These are phyloP conservation scores for Psococerastis gibbosa DNA, from an alignment of 2,888 invertebrate genomes.

Conservation along the genomic window DNA sequence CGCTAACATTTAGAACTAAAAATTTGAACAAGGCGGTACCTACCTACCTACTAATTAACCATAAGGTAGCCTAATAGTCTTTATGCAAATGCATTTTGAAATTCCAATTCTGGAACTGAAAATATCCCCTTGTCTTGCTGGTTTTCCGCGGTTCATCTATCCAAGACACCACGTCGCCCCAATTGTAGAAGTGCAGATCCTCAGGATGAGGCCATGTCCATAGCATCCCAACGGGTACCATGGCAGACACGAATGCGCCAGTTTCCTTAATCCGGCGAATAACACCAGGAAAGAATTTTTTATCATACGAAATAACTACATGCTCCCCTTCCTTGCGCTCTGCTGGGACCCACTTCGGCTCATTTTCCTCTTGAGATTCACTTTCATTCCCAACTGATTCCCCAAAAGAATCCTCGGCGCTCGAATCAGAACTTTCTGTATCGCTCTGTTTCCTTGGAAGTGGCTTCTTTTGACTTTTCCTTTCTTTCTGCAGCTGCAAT, in stretches of 20 bases:
- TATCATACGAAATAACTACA: neutral
- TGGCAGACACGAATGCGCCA: neutral
- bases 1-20: too few relatives aligned
- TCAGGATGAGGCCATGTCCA: neutral
- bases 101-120: neutral
- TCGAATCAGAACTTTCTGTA: neutral
- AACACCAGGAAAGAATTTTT: neutral
- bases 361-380: neutral
- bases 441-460: neutral
- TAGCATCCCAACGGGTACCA: neutral
- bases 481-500: neutral
- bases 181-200: neutral
- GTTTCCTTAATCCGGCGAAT: neutral
- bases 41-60: too few relatives aligned
- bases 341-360: neutral
- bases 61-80: too few relatives aligned
- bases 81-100: neutral
- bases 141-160: neutral
- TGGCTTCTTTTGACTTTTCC: neutral
- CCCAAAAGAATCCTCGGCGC: neutral
- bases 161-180: neutral
- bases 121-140: neutral
- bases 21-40: too few relatives aligned
- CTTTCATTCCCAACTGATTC: neutral
- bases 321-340: neutral